Base-by-base conservation (phyloP, 2,888 invertebrate genomes). In the Lithophane leautieri region DNA sequence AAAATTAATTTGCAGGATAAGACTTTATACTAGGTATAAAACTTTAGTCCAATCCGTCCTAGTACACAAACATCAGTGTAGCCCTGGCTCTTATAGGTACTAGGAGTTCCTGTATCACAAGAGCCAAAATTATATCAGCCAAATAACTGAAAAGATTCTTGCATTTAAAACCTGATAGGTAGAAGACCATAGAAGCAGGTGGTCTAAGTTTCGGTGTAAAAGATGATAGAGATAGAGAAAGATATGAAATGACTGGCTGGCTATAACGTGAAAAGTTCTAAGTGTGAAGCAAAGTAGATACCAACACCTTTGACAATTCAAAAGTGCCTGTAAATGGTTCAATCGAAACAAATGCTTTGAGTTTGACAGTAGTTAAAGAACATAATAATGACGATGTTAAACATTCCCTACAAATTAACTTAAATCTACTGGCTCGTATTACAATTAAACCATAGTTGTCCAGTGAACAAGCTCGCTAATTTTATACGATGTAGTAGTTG, bases 401-500 rank as follows among this genome's bases (percentile, higher is more conserved):
- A 52, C 16, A 28, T 11, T 44, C 12, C 34, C 12, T n/a, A 42
- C n/a, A 81, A 42, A 73, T 73, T 34, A 60, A 72, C 28, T 70
- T 12, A 42, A 50, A 73, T 50, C 22, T 42, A 42, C n/a, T 34
- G 63, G 1, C 22, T 63, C 11, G 11, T 52, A 44, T 54, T 40
- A 50, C 65, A 61, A 56, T 34, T 44, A 52, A 62, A 54, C 14
- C 54, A 4, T 76, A n/a, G n/a, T n/a, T n/a, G 83, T 56, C 50
- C 69, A 73, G 66, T 56, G 52, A 58, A 61, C 34, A 60, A 61
- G 28, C 25, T 82, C n/a, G 58, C 40, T 58, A 60, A 82, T 72
- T 72, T 61, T 73, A 61, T 61, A 73, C 79, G 65, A 58, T 71
- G 25, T 42, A 67, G 34, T 76, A 83, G 61, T 71, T 66, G 22